phyloP scores from a whole-genome alignment of 35 echinoderm and acorn worm species.

The Ophiothrix spiculata region DNA sequence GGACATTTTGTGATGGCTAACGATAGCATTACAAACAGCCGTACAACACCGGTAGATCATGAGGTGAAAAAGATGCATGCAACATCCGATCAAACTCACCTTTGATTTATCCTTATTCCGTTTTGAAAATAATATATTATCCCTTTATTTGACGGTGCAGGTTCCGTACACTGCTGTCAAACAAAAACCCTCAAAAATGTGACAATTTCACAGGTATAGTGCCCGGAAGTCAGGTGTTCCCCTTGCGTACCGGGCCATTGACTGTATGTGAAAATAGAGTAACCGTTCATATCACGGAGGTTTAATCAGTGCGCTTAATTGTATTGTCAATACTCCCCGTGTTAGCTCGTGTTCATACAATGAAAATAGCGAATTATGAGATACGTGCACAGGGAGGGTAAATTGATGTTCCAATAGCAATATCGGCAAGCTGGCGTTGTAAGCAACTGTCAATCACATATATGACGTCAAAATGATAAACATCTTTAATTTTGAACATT shows the following conservation, averaged over 20 bases:
- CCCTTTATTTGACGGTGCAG: too few species aligned
- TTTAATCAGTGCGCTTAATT: neutral
- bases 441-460: neutral
- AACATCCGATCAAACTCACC: neutral
- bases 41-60: neutral
- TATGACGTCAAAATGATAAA: neutral
- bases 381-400: neutral
- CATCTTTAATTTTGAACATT: too few species aligned
- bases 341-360: neutral
- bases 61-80: neutral
- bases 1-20: neutral
- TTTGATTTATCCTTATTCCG: neutral
- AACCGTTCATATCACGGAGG: neutral
- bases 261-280: neutral
- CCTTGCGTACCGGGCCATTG: constrained; percentile 5
- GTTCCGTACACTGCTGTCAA: neutral
- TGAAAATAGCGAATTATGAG: too few species aligned
- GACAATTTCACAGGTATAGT: neutral
- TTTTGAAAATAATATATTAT: too few species aligned
- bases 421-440: neutral
- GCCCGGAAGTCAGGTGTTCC: neutral
- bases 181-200: neutral
- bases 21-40: neutral
- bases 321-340: neutral
- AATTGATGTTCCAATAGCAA: neutral